A percentile compares a stretch with the other conserved stretches of the same genome.
phyloP scores from a whole-genome alignment of 2,888 invertebrate species.

The Venustoraphidia nigricollis region DNA sequence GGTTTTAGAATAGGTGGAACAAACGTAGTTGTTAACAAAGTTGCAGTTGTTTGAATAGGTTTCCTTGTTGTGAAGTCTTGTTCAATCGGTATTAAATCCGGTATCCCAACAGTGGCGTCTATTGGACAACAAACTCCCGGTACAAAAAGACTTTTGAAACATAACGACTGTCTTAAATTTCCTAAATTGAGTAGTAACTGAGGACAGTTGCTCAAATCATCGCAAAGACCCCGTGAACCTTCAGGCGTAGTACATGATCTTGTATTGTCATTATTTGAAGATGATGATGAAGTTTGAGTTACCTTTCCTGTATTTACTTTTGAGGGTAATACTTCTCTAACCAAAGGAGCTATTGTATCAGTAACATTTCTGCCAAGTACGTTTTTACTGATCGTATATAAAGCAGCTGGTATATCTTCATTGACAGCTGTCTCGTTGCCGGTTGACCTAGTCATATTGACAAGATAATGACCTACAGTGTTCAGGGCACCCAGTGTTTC shows the following conservation, averaged over 20 bases:
- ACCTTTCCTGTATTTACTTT: slow-evolving; percentile 12
- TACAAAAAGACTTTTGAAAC: slow-evolving; percentile 80
- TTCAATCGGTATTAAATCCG: slow-evolving; percentile 2
- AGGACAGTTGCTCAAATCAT: slow-evolving; percentile 79
- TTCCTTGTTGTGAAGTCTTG: neutral
- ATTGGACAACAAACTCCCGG: slow-evolving; percentile 84
- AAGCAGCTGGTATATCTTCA: slow-evolving; percentile 51
- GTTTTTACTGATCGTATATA: slow-evolving; percentile 68
- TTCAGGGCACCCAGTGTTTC: slow-evolving; percentile 65
- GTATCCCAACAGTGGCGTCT: slow-evolving; percentile 23
- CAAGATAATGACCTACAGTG: slow-evolving; percentile 70
- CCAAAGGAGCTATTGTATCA: slow-evolving; percentile 64
- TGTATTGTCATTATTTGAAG: slow-evolving; percentile 26
- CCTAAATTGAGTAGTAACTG: slow-evolving; percentile 67
- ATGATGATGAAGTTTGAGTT: slow-evolving; percentile 8
- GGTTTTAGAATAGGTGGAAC: slow-evolving; percentile 29
- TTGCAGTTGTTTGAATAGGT: neutral
- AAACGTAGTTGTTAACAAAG: slow-evolving; percentile 23
- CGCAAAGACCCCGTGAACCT: slow-evolving; percentile 64
- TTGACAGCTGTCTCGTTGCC: slow-evolving; percentile 25
- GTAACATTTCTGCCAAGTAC: slow-evolving; percentile 65
- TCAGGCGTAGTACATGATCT: slow-evolving; percentile 68
- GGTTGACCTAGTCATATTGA: slow-evolving; percentile 55
- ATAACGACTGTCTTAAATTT: slow-evolving; percentile 69
- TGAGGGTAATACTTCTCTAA: slow-evolving; percentile 28